Evolutionary conservation across 2,888 invertebrate genomes (phyloP), one percentile per base, ranked within the genome.

Genomic region (Aphodius sticticus): DNA sequence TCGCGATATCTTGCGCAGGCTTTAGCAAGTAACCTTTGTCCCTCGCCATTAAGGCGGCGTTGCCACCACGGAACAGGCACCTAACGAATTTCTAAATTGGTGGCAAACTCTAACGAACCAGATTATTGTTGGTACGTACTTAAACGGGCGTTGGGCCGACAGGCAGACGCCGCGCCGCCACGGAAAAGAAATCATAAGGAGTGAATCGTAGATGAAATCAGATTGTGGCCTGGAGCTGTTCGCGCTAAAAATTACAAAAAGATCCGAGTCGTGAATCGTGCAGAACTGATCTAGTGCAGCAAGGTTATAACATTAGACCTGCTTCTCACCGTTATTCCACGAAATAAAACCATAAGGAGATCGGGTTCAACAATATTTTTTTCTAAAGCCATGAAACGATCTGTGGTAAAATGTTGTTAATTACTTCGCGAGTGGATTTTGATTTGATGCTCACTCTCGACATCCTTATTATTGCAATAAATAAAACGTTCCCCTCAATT

Each of bases 381-480:
- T 26, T 26, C 26, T 26, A 26, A 26, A 26, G 26, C 26, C 26
- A 26, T 26, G 26, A 26, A 26, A 26, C 26, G 26, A 26, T 26
- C 26, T 26, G 26, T 26, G 26, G 26, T 26, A 26, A 26, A 26
- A 26, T 26, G 26, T 26, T 26, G 26, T 26, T 26, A 26, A 26
- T 26, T 26, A 26, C 26, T 26, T 26, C 26, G 53, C 2, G 53
- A 9, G 9, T 53, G 53, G 2, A 53, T 5, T 1, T n/a, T 12
- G 4, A 2, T 53, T 53, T 53, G 6, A 53, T 9, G 9, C 7
- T 5, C 53, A 12, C 53, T 53, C 53, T 5, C 12, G 4, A 74
- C 74, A 74, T 74, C 74, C 74, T 74, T 74, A 74, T 74, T 74
- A 74, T 74, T 36, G 74, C 74, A 74, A 74, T 74, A 74, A 74